A percentile compares a stretch with the other conserved stretches of the same genome.
Conservation (phyloP, 2,797 vertebrate species). For the Hipposideros larvatus region DNA sequence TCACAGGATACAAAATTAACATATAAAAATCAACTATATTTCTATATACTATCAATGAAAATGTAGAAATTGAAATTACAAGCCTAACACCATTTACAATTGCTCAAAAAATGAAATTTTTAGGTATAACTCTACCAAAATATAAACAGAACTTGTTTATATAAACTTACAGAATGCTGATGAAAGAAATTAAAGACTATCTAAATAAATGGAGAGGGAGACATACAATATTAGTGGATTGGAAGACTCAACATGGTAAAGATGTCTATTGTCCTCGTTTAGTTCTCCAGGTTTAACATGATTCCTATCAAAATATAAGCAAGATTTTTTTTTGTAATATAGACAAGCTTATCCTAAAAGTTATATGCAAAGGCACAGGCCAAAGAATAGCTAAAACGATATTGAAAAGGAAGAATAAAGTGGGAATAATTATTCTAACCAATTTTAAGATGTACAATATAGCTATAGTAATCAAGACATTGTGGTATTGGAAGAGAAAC, state of each 20-base stretch:
- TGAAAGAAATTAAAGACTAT: neutral
- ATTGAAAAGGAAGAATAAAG: neutral
- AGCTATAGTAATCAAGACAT: neutral
- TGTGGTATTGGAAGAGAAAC: neutral
- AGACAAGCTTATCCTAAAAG: conserved; percentile 25
- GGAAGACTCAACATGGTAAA: neutral
- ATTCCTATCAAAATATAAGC: conserved; percentile 25
- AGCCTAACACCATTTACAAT: neutral
- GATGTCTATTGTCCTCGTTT: neutral
- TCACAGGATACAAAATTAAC: neutral
- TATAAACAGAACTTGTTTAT: neutral
- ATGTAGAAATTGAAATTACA: conserved; percentile 1
- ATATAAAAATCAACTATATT: neutral
- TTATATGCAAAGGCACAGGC: neutral
- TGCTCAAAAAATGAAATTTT: neutral
- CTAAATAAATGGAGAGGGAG: neutral
- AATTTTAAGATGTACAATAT: neutral
- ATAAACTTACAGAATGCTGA: neutral
- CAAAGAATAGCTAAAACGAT: neutral
- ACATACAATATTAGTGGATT: neutral
- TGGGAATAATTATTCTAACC: neutral
- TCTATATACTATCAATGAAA: neutral
- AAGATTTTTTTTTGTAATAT: neutral
- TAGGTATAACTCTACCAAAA: neutral
- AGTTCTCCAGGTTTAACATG: neutral